Evolutionary conservation across 1,140 invertebrate genomes (phyloP), one percentile per base, ranked within the genome.

Genomic region (Agrypnia vestita): DNA sequence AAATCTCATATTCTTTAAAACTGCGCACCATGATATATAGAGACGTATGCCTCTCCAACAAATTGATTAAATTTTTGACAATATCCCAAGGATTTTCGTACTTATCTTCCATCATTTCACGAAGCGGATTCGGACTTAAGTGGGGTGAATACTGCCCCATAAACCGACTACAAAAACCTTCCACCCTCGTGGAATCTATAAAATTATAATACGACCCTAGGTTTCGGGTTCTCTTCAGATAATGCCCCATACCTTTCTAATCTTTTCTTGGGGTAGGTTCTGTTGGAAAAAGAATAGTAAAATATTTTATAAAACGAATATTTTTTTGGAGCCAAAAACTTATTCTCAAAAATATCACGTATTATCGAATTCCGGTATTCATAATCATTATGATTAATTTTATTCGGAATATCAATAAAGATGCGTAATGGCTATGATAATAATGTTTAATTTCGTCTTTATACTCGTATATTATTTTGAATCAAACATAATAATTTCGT

Each of bases 171-270:
- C 59, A 62, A 21, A 62, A 47, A 49, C 74, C 21, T 17, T 62
- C 74, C 59, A 17, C 55, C 47, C 59, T 62, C 62, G 59, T 35
- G 43, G 43, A 56, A 64, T 51, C 74, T 51, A 76, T 76, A 62
- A 76, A 75, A 76, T 62, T 76, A 76, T 76, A 76, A 76, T 64
- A 76, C 59, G 44, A 11, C 35, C 44, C 43, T 44, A 47, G 25
- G 74, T 76, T 76, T 76, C 13, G 56, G 43, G 35, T n/a, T 43
- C 56, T 44, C 35, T 47, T 43, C 43, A 47, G 15, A 47, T 69
- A 47, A 69, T 69, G 43, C 64, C 59, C 59, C 13, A 11, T n/a
- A 62, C 13, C 25, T 0, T 7, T 3, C 4, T 19, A 6, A 6
- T 12, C 25, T 21, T 35, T 25, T 13, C 59, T 62, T 62, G 25